Evolutionary conservation across 2,797 vertebrate species (phyloP), one percentile per base, ranked within the genome.

Genomic region (Jordanella pulchra): DNA sequence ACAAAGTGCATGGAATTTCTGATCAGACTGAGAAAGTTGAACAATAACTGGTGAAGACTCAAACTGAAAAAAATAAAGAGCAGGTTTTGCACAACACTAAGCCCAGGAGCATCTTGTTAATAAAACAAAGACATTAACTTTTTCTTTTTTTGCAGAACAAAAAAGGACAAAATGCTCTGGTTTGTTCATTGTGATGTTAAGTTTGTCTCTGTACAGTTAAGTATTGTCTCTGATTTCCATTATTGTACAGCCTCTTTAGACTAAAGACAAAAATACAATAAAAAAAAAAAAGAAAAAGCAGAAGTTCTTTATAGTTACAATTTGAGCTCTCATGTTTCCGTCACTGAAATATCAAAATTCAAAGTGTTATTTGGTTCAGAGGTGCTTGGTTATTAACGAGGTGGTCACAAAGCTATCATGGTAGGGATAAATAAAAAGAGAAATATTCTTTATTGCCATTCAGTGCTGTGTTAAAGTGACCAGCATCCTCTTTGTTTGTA

Each of bases 381-480:
- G 71, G 80, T 81, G 82, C 80, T 84, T 67, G 69, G 61, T 76
- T 55, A 73, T 73, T 81, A 73, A 81, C 79, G 18, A 63, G 75
- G 75, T 72, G 72, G 74, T 83, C 70, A 63, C 83, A 78, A 85
- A 71, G 83, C 87, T 76, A 81, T 85, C 73, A 81, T 76, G 69
- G 48, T 82, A 61, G 56, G 53, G 54, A 30, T 69, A 32, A 71
- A 73, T 73, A 75, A 82, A 71, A 75, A 77, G 70, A 80, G 77
- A 87, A 83, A 82, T 75, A 78, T 48, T 81, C 71, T 73, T 81
- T 87, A 82, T 91, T 86, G 72, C 84, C 89, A 91, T 91, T 77
- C 78, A 83, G 89, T 94, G 91, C 93, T 94, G 94, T 95, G 94
- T 92, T 91, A 94, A 92, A 93, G 93, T 94, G 93, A 93, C 85